Conservation (phyloP, 35 echinoderm and acorn worm species). For the Holothuria glaberrima region DNA sequence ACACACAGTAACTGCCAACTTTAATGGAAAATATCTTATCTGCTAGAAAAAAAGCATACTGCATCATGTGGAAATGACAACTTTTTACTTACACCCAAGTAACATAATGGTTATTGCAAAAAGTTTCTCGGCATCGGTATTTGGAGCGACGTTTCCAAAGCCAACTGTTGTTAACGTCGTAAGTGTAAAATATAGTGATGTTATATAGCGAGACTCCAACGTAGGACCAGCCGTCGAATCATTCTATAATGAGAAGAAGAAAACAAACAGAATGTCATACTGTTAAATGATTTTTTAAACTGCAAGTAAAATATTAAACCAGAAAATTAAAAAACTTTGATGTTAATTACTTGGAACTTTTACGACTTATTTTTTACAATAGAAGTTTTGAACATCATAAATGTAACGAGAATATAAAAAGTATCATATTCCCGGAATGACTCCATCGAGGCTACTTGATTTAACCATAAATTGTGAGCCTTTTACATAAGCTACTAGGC, state of each 20-base stretch:
- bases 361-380: too few species aligned
- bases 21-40: too few species aligned
- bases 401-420: too few species aligned
- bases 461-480: too few species aligned
- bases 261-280: neutral
- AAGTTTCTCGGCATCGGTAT: constrained; percentile 92
- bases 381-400: too few species aligned
- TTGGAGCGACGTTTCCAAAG: constrained; percentile 92
- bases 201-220: constrained; percentile 85
- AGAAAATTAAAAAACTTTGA: neutral
- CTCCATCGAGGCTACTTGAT: too few species aligned
- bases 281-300: neutral
- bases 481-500: too few species aligned
- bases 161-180: constrained; percentile 95
- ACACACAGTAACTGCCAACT: too few species aligned
- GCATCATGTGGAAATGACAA: neutral
- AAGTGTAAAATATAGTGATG: constrained; percentile 92
- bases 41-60: too few species aligned
- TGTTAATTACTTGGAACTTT: neutral
- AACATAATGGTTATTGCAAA: constrained; percentile 97
- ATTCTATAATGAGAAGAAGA: constrained; percentile 69
- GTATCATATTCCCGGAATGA: too few species aligned
- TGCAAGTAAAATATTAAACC: too few species aligned
- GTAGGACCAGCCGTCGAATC: constrained; percentile 85
- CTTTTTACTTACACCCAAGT: constrained; percentile 82